phyloP scores from a whole-genome alignment of 2,113 vertebrate species.

The Platanista minor region DNA sequence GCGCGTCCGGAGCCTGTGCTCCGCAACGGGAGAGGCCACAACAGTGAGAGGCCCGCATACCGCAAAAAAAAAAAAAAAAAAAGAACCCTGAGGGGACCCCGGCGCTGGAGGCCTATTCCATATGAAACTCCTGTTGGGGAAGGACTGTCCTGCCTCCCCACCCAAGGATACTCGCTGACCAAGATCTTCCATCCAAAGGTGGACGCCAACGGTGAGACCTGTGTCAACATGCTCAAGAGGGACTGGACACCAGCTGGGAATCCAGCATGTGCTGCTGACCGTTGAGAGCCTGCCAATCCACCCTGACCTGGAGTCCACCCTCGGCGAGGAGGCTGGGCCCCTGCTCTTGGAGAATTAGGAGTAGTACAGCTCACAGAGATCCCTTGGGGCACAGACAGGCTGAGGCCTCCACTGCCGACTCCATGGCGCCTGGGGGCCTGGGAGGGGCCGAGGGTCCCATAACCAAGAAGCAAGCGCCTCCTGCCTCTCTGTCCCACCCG shows the following conservation, averaged over 20 bases:
- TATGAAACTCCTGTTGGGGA: conserved; percentile 88
- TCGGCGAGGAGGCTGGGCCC: conserved; percentile 87
- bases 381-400: conserved; percentile 74
- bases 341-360: conserved; percentile 88
- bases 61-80: too few relatives aligned
- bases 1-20: too few relatives aligned
- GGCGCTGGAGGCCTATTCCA: conserved; percentile 86
- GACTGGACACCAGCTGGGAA: conserved; percentile 88
- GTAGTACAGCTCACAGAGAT: conserved; percentile 76
- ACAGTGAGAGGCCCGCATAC: too few relatives aligned
- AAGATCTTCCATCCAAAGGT: conserved; percentile 70
- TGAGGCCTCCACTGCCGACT: conserved; percentile 72
- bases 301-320: conserved; percentile 86
- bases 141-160: conserved; percentile 88
- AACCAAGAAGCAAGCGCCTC: conserved; percentile 86
- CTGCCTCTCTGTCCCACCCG: neutral
- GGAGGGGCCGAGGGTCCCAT: conserved; percentile 73
- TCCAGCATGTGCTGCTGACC: conserved; percentile 83
- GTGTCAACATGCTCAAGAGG: conserved; percentile 87
- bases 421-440: neutral
- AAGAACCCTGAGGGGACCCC: conserved; percentile 90
- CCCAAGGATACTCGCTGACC: conserved; percentile 88
- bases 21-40: too few relatives aligned
- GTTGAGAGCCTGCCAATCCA: conserved; percentile 89
- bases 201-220: conserved; percentile 83